Conservation (phyloP, 2,888 invertebrate genomes). For the Zhengitettix transpicula region DNA sequence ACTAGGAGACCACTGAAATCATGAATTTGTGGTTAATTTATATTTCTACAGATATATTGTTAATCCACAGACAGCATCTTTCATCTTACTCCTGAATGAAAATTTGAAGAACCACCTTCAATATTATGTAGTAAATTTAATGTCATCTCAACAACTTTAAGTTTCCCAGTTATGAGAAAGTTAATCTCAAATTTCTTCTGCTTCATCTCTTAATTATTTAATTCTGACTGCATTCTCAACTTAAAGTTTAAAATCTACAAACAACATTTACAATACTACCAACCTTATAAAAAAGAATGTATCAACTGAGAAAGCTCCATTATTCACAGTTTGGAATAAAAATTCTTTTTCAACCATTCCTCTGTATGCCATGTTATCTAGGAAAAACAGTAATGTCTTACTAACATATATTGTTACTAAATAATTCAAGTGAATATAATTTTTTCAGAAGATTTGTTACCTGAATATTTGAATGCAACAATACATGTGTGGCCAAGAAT, state of each 20-base stretch:
- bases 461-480: constrained; percentile 55
- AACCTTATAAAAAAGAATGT: constrained; percentile 27
- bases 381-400: not conserved
- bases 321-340: constrained; percentile 27
- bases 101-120: too few relatives aligned
- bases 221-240: not conserved
- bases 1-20: constrained; percentile 51
- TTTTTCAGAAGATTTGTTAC: constrained; percentile 5
- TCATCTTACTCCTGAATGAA: too few relatives aligned
- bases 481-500: constrained; percentile 35
- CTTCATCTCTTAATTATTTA: not conserved
- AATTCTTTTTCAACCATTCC: constrained; percentile 25
- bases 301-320: constrained; percentile 28
- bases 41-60: too few relatives aligned
- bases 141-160: too few relatives aligned
- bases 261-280: not conserved
- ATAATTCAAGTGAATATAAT: not conserved
- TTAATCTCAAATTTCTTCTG: not conserved
- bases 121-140: too few relatives aligned
- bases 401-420: not conserved
- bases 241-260: not conserved
- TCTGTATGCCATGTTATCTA: constrained; percentile 24
- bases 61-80: too few relatives aligned
- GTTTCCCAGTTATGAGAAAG: too few relatives aligned
- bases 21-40: not conserved